Percentiles rank a stretch among this genome's conserved stretches.
These are phyloP conservation scores for Contarinia nasturtii DNA, from an alignment of 1,140 invertebrate genomes.

Conservation along the genomic window DNA sequence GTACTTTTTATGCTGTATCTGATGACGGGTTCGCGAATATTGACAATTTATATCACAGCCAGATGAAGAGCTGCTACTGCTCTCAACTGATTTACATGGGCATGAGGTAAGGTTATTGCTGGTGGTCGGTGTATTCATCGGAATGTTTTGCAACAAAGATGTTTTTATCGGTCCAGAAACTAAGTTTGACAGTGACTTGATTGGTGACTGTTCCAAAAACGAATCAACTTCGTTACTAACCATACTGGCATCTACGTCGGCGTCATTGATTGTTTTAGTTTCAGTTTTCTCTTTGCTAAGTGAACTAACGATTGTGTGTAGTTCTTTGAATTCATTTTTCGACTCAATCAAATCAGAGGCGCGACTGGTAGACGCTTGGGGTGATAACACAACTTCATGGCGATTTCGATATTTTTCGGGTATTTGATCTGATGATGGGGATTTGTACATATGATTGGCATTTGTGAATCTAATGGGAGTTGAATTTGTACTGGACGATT, in stretches of 20 bases:
- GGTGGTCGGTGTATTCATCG: conserved; percentile 13
- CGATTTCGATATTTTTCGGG: neutral
- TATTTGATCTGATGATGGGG: too few relatives aligned
- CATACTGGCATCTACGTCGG: conserved; percentile 3
- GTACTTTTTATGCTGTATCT: neutral
- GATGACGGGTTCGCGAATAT: neutral
- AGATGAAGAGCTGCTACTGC: conserved; percentile 1
- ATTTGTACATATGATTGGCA: neutral
- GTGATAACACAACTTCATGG: neutral
- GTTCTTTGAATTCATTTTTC: neutral
- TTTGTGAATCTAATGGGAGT: neutral
- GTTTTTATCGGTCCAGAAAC: conserved; percentile 34
- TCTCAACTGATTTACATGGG: conserved; percentile 20
- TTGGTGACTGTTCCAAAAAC: conserved; percentile 31
- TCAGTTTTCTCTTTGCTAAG: neutral
- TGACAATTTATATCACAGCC: conserved; percentile 1
- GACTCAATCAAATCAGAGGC: neutral
- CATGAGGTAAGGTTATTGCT: conserved; percentile 22
- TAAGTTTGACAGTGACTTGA: conserved; percentile 38
- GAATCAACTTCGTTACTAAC: conserved; percentile 25
- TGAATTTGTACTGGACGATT: neutral
- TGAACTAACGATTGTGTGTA: neutral
- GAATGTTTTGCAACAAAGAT: conserved; percentile 20
- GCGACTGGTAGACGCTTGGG: neutral
- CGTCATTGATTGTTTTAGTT: neutral